A percentile compares a stretch with the other conserved stretches of the same genome.
Conservation (phyloP, 2,888 invertebrate genomes). For the Limnephilus marmoratus region DNA sequence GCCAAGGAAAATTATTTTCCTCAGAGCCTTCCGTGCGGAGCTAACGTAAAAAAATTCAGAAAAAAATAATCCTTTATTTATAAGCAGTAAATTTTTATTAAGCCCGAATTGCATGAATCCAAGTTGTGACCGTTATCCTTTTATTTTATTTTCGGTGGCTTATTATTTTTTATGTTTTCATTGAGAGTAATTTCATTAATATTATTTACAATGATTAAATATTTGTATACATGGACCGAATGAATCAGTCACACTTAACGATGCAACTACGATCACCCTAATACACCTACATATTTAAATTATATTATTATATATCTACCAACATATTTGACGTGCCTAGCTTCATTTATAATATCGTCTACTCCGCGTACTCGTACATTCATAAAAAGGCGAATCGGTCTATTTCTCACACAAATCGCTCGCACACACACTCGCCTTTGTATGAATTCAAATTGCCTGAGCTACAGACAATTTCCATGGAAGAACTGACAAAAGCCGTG, state of each 20-base stretch:
- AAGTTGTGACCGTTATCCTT: no score
- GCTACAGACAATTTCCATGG: constrained; percentile 53
- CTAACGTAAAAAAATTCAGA: no score
- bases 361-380: neutral
- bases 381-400: constrained; percentile 14
- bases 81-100: no score
- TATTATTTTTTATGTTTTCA: no score
- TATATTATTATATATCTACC: neutral
- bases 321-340: neutral
- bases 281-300: neutral
- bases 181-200: no score
- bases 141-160: no score
- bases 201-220: no score
- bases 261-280: neutral
- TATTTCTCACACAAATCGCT: constrained; percentile 50
- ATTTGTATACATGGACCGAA: neutral
- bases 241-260: neutral
- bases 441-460: constrained; percentile 51
- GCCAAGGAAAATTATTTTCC: no score
- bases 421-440: constrained; percentile 12
- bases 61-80: no score
- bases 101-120: no score
- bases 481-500: constrained; percentile 52
- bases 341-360: neutral
- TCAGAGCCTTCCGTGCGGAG: no score